Evolutionary conservation across 2,113 vertebrate genomes (phyloP).

Genomic region (Stigmatopora argus): DNA sequence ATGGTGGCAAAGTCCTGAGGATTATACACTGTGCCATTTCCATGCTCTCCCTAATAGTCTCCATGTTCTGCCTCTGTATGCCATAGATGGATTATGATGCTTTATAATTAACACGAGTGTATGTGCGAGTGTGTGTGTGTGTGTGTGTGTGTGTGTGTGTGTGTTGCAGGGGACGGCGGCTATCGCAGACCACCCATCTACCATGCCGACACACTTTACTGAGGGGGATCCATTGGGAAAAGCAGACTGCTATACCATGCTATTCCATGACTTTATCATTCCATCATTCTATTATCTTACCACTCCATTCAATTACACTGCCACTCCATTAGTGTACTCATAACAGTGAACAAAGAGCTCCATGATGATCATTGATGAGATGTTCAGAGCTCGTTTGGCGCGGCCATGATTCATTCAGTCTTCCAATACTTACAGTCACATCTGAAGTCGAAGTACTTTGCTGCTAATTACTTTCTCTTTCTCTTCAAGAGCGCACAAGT

Average conservation of each 20-base stretch:
- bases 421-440: neutral
- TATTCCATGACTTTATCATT: slow-evolving; percentile 65
- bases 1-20: slow-evolving; percentile 57
- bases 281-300: slow-evolving; percentile 64
- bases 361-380: slow-evolving; percentile 63
- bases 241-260: slow-evolving; percentile 34
- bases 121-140: slow-evolving; percentile 17
- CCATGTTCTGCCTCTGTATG: slow-evolving; percentile 66
- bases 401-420: slow-evolving; percentile 38
- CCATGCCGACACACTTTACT: slow-evolving; percentile 69
- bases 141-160: slow-evolving; percentile 29
- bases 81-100: slow-evolving; percentile 68
- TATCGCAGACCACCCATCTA: slow-evolving; percentile 64
- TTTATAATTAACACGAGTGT: slow-evolving; percentile 67
- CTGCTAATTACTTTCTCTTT: slow-evolving; percentile 10
- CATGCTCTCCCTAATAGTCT: slow-evolving; percentile 64
- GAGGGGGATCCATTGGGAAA: slow-evolving; percentile 56
- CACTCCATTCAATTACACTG: slow-evolving; percentile 66
- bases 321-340: slow-evolving; percentile 65
- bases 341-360: slow-evolving; percentile 61
- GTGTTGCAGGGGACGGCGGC: slow-evolving; percentile 10
- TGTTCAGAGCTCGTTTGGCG: slow-evolving; percentile 34
- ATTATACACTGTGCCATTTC: slow-evolving; percentile 62
- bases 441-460: slow-evolving; percentile 13
- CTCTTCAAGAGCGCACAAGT: slow-evolving; percentile 9